phyloP scores from a whole-genome alignment of 2,797 vertebrate species.

The Staurois parvus region DNA sequence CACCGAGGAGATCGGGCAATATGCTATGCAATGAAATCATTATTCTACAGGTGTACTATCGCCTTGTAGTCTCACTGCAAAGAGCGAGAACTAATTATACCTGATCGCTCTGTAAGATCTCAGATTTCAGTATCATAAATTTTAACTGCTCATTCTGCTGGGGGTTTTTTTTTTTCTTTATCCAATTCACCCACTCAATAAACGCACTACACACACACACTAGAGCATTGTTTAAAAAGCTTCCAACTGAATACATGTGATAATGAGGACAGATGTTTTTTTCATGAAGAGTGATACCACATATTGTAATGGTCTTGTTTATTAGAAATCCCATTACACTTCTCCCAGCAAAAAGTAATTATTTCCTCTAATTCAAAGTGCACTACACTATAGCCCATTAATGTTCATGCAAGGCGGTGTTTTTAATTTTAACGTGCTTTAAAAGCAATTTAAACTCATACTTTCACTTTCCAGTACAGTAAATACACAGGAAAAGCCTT shows the following conservation, averaged over 20 bases:
- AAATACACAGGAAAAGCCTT: background rate
- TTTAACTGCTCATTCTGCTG: background rate
- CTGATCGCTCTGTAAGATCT: constrained; percentile 4
- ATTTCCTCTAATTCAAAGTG: background rate
- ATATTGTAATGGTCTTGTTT: constrained; percentile 14
- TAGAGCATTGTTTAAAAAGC: constrained; percentile 13
- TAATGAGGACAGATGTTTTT: constrained; percentile 53
- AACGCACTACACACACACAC: background rate
- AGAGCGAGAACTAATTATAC: constrained; percentile 30
- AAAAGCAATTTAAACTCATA: background rate
- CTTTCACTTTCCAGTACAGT: background rate
- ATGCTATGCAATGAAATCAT: constrained; percentile 35
- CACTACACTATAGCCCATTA: constrained; percentile 27
- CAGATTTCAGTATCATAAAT: constrained; percentile 2
- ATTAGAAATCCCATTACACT: constrained; percentile 21
- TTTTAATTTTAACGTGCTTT: background rate
- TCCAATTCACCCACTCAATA: background rate
- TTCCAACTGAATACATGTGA: constrained; percentile 29
- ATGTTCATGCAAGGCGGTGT: background rate
- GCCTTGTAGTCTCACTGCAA: background rate
- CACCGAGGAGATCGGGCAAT: constrained; percentile 6
- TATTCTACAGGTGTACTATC: constrained; percentile 37
- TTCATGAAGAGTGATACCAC: constrained; percentile 3
- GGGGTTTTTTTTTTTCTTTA: background rate
- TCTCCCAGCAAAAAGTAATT: constrained; percentile 14